Percentiles rank a stretch among this genome's conserved stretches.
Evolutionary conservation across 2,888 invertebrate species (phyloP).

Genomic region (Galeopsomyia nigrocyanea): DNA sequence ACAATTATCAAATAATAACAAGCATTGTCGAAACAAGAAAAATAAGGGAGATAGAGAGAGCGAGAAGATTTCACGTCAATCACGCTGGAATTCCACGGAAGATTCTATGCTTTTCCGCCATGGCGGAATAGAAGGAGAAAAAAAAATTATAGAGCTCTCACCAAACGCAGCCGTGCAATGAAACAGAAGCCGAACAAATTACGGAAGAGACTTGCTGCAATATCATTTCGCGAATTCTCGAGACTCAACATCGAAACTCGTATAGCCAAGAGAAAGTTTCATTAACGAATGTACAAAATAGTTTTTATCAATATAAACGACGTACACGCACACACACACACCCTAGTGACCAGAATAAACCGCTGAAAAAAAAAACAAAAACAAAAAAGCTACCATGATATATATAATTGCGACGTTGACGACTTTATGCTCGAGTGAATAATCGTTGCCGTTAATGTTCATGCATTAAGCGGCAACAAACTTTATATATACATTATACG

Average conservation of each 20-base stretch:
- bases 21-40: slow-evolving; percentile 8
- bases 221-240: neutral
- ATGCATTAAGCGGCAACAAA: slow-evolving; percentile 1
- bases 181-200: slow-evolving; percentile 3
- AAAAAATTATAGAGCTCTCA: slow-evolving; percentile 22
- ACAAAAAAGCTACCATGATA: too few species aligned
- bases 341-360: neutral
- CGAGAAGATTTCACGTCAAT: slow-evolving; percentile 23
- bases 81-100: slow-evolving; percentile 18
- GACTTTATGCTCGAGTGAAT: slow-evolving; percentile 38
- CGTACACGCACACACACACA: too few species aligned
- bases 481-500: neutral
- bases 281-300: too few species aligned
- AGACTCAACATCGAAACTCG: too few species aligned
- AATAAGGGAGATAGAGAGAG: neutral
- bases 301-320: too few species aligned
- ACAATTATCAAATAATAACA: slow-evolving; percentile 5
- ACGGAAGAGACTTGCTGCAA: slow-evolving; percentile 5
- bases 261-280: too few species aligned
- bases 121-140: neutral
- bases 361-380: neutral
- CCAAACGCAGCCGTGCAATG: neutral
- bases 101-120: slow-evolving; percentile 12
- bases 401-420: slow-evolving; percentile 32
- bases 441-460: slow-evolving; percentile 40